Evolutionary conservation across 2,888 invertebrate species (phyloP).

Genomic region (Lasioglossum zephyrum): DNA sequence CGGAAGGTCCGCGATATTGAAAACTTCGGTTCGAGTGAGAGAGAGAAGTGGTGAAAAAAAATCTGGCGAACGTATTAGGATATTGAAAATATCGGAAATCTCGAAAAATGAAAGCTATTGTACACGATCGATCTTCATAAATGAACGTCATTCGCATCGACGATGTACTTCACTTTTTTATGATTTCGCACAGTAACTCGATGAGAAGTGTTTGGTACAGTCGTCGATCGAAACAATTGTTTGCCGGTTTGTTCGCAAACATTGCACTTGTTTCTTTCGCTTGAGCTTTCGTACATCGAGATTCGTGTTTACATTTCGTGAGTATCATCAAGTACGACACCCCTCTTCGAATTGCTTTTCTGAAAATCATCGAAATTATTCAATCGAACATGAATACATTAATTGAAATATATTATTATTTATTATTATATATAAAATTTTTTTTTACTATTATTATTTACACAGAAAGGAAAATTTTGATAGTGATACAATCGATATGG

Average conservation of each 20-base stretch:
- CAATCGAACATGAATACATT: too few relatives aligned
- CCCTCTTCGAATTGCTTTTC: too few relatives aligned
- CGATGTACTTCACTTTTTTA: background rate
- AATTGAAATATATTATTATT: too few relatives aligned
- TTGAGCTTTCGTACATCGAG: background rate
- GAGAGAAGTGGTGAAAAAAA: background rate
- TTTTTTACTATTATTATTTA: too few relatives aligned
- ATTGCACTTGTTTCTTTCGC: background rate
- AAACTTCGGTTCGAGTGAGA: background rate
- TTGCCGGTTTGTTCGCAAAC: background rate
- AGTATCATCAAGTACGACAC: too few relatives aligned
- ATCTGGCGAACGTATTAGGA: background rate
- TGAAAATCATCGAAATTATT: too few relatives aligned
- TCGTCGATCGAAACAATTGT: background rate
- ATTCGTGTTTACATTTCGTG: too few relatives aligned
- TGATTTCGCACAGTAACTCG: too few relatives aligned
- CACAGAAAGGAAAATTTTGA: too few relatives aligned
- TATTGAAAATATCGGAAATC: slow-evolving; percentile 4
- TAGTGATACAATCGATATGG: too few relatives aligned
- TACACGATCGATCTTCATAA: background rate
- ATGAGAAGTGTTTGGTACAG: background rate
- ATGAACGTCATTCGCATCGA: background rate
- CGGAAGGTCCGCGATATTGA: background rate
- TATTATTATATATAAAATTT: too few relatives aligned
- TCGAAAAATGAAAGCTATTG: background rate